Evolutionary conservation across 1,140 invertebrate species (phyloP).

Genomic region (Drosophila hydei): DNA sequence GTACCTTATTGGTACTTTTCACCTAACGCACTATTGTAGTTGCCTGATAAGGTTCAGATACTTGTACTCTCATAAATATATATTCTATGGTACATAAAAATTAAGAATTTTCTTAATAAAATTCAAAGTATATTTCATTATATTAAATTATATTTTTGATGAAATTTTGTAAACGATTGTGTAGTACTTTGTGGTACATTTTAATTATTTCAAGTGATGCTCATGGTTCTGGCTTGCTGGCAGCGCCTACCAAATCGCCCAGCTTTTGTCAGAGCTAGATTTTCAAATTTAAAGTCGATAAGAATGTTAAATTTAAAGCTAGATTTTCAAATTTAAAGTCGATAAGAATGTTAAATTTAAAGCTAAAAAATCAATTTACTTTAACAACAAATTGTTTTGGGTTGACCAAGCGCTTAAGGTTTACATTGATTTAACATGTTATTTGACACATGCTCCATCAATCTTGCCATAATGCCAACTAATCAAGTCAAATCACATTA

Average conservation of each 20-base stretch:
- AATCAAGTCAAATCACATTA: slow-evolving; percentile 69
- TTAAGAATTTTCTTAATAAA: too few species aligned
- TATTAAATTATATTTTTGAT: too few species aligned
- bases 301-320: not conserved
- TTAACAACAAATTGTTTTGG: slow-evolving; percentile 25
- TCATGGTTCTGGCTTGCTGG: not conserved
- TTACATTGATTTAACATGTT: slow-evolving; percentile 46
- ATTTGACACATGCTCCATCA: slow-evolving; percentile 64
- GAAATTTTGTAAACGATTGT: too few species aligned
- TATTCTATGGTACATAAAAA: too few species aligned
- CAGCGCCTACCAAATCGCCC: not conserved
- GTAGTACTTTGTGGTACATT: too few species aligned
- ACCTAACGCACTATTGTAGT: not conserved
- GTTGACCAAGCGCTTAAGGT: slow-evolving; percentile 15
- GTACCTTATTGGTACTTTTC: too few species aligned
- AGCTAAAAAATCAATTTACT: slow-evolving; percentile 17
- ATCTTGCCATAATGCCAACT: slow-evolving; percentile 67
- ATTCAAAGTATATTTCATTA: too few species aligned
- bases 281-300: slow-evolving; percentile 7
- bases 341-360: not conserved
- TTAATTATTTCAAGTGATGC: not conserved
- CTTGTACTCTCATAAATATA: too few species aligned
- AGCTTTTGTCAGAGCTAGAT: slow-evolving; percentile 5
- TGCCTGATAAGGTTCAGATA: too few species aligned
- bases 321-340: slow-evolving; percentile 12